Conservation (phyloP, 2,113 vertebrate genomes). For the Vimba vimba region DNA sequence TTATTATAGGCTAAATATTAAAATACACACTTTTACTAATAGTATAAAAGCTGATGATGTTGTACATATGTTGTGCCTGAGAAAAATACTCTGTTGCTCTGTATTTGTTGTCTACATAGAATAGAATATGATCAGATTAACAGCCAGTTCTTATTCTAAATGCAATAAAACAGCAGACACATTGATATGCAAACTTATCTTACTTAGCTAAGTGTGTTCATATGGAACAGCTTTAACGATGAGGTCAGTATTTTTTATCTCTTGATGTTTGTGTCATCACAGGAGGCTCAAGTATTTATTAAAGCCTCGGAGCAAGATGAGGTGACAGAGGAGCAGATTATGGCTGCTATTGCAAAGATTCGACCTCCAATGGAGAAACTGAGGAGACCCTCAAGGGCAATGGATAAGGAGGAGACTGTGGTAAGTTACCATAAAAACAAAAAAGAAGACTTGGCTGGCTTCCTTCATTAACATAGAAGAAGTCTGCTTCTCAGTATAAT, state of each 20-base stretch:
- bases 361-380: slow-evolving; percentile 67
- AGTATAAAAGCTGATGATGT: not conserved
- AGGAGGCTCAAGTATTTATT: slow-evolving; percentile 77
- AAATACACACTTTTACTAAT: not conserved
- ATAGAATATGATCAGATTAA: not conserved
- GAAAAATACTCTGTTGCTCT: not conserved
- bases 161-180: not conserved
- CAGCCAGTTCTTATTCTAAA: not conserved
- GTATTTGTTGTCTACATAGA: not conserved
- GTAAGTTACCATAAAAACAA: slow-evolving; percentile 59
- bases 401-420: slow-evolving; percentile 76
- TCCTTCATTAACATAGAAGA: not conserved
- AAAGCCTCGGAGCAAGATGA: slow-evolving; percentile 73
- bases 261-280: slow-evolving; percentile 11
- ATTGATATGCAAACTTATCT: not conserved
- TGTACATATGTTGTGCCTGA: not conserved
- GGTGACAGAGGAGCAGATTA: slow-evolving; percentile 75
- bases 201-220: not conserved
- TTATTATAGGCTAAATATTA: no score
- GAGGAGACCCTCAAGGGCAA: slow-evolving; percentile 68
- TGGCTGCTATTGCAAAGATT: slow-evolving; percentile 66
- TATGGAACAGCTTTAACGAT: not conserved
- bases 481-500: not conserved
- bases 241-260: not conserved
- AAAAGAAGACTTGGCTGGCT: not conserved